Evolutionary conservation across 2,797 vertebrate genomes (phyloP), one percentile per base, ranked within the genome.

Genomic region (Melanotaenia maccullochi): DNA sequence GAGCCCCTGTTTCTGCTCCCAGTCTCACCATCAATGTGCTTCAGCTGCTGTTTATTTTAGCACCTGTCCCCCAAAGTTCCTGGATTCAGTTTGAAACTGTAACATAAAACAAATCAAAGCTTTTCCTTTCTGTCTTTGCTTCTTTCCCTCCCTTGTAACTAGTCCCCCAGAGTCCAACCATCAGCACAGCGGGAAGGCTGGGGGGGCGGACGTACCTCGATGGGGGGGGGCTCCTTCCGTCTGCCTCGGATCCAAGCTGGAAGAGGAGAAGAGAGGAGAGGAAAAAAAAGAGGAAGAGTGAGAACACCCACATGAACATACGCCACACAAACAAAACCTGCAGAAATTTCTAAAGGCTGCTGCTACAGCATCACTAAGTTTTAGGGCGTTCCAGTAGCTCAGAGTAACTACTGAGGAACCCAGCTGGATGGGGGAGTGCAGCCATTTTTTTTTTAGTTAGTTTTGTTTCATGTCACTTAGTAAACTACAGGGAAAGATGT

Each of bases 171-270:
- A 92, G 90, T 85, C 89, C 89, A 89, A 89, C 85, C 88, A 87
- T 90, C 89, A 90, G 84, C 87, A 38, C 90, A 85, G 90, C 70
- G 11, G 92, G 91, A 82, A 78, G 57, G 76, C 76, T 78, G 95
- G 95, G 75, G 95, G 95, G 66, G 70, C 67, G 38, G 51, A 75
- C 93, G 91, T 93, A 99, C 97, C 96, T 98, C 95, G 73, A 91
- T 65, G 42, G 96, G 95, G 75, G 98, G 98, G 87, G 97, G 97
- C 75, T 94, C 93, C 71, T 97, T 96, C 89, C 97, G 95, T 90
- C 94, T 97, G 90, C 95, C 97, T 91, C 96, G 96, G 88, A 99
- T 96, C 98, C 98, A 99, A 75, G 98, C 98, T 99, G 92, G 64
- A 83, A 93, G 85, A 92, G 76, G 80, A 87, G 86, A 75, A 60